These are phyloP conservation scores for Crioceris asparagi DNA, from an alignment of 2,888 invertebrate species.

Conservation along the genomic window DNA sequence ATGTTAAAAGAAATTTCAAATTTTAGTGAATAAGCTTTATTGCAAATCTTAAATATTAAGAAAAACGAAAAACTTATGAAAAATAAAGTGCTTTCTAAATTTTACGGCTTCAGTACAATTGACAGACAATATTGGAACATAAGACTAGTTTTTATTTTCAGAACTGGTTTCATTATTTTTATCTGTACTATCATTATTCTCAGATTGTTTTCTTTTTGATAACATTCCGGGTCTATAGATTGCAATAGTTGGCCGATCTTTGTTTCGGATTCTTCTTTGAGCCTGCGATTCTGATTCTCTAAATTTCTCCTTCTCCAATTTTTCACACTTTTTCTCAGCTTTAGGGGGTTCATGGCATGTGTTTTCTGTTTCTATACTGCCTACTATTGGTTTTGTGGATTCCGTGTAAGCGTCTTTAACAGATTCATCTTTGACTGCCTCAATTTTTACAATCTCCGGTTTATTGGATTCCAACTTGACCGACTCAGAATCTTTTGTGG, in stretches of 20 bases:
- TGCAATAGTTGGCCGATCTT: slow-evolving; percentile 79
- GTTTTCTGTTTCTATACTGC: slow-evolving; percentile 5
- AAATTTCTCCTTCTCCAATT: slow-evolving; percentile 11
- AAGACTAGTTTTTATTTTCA: too few relatives aligned
- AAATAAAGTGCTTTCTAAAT: too few relatives aligned
- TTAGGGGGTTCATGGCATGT: slow-evolving; percentile 1
- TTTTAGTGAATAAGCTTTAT: too few relatives aligned
- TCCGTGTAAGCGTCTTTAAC: too few relatives aligned
- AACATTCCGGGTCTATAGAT: slow-evolving; percentile 87
- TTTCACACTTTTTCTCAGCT: slow-evolving; percentile 8
- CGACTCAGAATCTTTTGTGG: slow-evolving; percentile 4
- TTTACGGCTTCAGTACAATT: too few relatives aligned
- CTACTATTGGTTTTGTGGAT: too few relatives aligned
- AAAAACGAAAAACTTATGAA: too few relatives aligned
- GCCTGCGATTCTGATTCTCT: slow-evolving; percentile 15
- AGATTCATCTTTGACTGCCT: too few relatives aligned
- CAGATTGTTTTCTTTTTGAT: slow-evolving; percentile 57
- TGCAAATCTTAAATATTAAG: too few relatives aligned
- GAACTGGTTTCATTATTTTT: slow-evolving; percentile 11
- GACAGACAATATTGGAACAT: too few relatives aligned
- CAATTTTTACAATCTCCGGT: slow-evolving; percentile 6
- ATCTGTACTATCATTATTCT: slow-evolving; percentile 30
- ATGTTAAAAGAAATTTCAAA: too few relatives aligned
- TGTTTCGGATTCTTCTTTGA: slow-evolving; percentile 46
- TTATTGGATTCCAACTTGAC: slow-evolving; percentile 2